Evolutionary conservation across 2,797 vertebrate species (phyloP).

Genomic region (Catharus ustulatus): DNA sequence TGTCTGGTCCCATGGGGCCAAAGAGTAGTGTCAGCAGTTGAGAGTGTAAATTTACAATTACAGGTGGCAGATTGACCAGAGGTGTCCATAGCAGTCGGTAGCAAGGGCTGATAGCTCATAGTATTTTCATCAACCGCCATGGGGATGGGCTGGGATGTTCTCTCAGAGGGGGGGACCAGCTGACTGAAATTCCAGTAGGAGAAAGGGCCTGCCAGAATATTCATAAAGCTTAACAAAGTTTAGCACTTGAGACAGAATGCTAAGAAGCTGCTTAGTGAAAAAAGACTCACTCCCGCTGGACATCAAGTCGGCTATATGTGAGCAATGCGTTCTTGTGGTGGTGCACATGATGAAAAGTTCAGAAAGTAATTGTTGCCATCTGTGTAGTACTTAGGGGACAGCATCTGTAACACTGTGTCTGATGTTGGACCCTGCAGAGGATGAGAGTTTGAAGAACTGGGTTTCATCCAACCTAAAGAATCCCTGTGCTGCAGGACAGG

Average conservation of each 20-base stretch:
- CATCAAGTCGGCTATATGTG: not conserved
- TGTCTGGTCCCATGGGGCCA: not conserved
- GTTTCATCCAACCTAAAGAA: not conserved
- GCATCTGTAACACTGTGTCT: not conserved
- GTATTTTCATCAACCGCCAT: not conserved
- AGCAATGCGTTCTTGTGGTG: not conserved
- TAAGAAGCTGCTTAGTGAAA: not conserved
- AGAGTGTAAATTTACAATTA: not conserved
- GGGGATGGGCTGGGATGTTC: not conserved
- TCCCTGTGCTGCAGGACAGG: not conserved
- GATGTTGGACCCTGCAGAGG: not conserved
- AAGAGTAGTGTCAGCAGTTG: not conserved
- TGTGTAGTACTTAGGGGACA: not conserved
- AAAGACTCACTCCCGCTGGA: not conserved
- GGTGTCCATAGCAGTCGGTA: not conserved
- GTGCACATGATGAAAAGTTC: not conserved
- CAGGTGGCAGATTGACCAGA: not conserved
- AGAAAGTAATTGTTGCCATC: not conserved
- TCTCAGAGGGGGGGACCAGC: not conserved
- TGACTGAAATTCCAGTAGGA: not conserved
- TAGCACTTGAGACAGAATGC: not conserved
- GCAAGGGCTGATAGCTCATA: fast-evolving
- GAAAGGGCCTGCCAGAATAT: not conserved
- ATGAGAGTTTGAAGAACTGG: not conserved
- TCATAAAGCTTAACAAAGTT: not conserved